A percentile compares a stretch with the other conserved stretches of the same genome.
Evolutionary conservation across 1,140 invertebrate genomes (phyloP).

Genomic region (Daktulosphaira vitifoliae): DNA sequence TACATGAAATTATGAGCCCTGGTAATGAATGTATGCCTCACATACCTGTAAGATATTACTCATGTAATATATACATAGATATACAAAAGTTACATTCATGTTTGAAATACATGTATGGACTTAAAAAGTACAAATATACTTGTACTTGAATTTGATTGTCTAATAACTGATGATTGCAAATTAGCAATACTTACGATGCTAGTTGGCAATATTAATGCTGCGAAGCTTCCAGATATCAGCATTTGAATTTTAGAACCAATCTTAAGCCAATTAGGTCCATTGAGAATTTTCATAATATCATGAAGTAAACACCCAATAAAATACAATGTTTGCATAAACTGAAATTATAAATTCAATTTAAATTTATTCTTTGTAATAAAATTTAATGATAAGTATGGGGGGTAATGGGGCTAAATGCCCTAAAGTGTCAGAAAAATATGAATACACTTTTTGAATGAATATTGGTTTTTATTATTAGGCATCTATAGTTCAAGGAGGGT

Average conservation of each 20-base stretch:
- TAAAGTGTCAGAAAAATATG: neutral
- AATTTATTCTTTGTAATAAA: neutral
- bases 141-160: no score
- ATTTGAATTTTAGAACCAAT: conserved; percentile 17
- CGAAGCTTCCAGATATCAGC: neutral
- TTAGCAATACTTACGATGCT: conserved; percentile 1
- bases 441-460: neutral
- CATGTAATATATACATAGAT: no score
- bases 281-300: conserved; percentile 27
- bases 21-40: no score
- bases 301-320: conserved; percentile 20
- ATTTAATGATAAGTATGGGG: neutral
- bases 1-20: no score
- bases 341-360: neutral
- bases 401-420: neutral
- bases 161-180: no score
- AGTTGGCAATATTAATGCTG: neutral
- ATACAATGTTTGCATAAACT: conserved; percentile 25
- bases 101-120: no score
- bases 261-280: conserved; percentile 15
- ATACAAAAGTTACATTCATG: no score
- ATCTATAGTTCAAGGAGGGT: no score
- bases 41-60: no score
- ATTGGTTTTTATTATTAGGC: neutral
- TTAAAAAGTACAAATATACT: no score